These are phyloP conservation scores for Cosmia pyralina DNA, from an alignment of 2,888 invertebrate genomes.

Conservation along the genomic window DNA sequence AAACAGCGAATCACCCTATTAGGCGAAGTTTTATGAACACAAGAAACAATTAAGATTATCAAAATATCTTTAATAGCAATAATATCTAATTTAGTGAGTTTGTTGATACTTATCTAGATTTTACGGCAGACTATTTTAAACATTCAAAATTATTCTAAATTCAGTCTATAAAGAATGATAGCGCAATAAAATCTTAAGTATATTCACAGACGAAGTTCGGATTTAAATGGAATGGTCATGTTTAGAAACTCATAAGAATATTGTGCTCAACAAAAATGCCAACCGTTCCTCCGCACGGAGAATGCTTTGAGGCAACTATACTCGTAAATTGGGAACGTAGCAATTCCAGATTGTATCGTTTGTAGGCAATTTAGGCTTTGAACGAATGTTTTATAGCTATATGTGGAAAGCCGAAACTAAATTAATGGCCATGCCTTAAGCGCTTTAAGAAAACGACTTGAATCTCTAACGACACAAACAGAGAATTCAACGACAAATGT, in stretches of 20 bases:
- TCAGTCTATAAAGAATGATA: constrained; percentile 79
- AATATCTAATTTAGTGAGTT: constrained; percentile 61
- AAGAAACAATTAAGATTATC: constrained; percentile 62
- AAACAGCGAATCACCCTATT: constrained; percentile 35
- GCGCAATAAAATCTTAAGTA: constrained; percentile 82
- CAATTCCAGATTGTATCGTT: constrained; percentile 84
- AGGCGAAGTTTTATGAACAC: constrained; percentile 43
- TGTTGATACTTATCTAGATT: constrained; percentile 68
- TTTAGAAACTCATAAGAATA: constrained; percentile 85
- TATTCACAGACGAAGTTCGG: constrained; percentile 77
- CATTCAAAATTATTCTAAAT: constrained; percentile 70
- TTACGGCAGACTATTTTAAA: constrained; percentile 70
- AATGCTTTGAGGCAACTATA: constrained; percentile 80
- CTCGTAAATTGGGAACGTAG: constrained; percentile 84
- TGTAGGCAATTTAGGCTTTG: constrained; percentile 80
- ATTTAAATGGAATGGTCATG: constrained; percentile 86
- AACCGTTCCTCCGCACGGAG: constrained; percentile 76
- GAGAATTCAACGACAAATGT: constrained; percentile 37
- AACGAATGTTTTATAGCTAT: constrained; percentile 75
- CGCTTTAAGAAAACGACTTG: constrained; percentile 40
- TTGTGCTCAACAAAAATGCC: constrained; percentile 83
- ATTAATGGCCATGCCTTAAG: constrained; percentile 43
- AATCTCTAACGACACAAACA: constrained; percentile 20
- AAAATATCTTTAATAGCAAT: constrained; percentile 55
- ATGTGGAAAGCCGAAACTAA: constrained; percentile 63